Conservation (phyloP, 37 sponge, comb jelly and placozoan species). For the Chondrosia reniformis region DNA sequence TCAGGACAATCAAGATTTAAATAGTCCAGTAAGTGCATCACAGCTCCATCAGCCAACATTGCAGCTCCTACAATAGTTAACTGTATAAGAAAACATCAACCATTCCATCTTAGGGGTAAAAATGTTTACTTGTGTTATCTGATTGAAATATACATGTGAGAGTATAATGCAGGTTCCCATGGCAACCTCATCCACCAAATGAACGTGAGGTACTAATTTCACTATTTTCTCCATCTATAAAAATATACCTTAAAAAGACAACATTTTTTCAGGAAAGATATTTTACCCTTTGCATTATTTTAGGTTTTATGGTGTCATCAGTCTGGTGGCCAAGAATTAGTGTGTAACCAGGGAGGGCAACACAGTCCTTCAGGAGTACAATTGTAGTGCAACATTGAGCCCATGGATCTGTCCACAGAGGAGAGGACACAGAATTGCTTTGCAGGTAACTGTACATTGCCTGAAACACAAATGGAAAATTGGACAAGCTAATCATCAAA, state of each 20-base stretch:
- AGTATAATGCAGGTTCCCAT: conserved; percentile 35
- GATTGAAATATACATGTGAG: conserved; percentile 27
- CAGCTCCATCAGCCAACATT: conserved; percentile 47
- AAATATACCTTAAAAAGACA: background rate
- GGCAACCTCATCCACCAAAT: conserved; percentile 31
- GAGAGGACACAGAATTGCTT: background rate
- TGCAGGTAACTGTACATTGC: conserved; percentile 21
- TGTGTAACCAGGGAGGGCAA: conserved; percentile 11
- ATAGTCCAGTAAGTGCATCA: conserved; percentile 41
- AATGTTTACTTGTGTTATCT: conserved; percentile 30
- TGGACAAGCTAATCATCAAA: too few species aligned
- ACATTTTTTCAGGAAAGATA: background rate
- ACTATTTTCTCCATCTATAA: conserved; percentile 21
- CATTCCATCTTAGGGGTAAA: background rate
- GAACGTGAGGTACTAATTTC: conserved; percentile 19
- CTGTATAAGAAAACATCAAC: conserved; percentile 8
- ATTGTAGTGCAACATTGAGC: conserved; percentile 2
- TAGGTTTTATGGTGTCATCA: conserved; percentile 9
- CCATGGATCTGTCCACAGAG: conserved; percentile 9
- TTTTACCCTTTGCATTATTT: conserved; percentile 4
- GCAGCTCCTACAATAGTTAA: conserved; percentile 43
- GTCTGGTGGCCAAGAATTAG: background rate
- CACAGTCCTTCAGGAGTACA: background rate
- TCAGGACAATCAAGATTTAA: conserved; percentile 46
- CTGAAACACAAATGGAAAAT: too few species aligned